These are phyloP conservation scores for Cossypha polioptera DNA, from an alignment of 2,797 vertebrate species.

Conservation along the genomic window DNA sequence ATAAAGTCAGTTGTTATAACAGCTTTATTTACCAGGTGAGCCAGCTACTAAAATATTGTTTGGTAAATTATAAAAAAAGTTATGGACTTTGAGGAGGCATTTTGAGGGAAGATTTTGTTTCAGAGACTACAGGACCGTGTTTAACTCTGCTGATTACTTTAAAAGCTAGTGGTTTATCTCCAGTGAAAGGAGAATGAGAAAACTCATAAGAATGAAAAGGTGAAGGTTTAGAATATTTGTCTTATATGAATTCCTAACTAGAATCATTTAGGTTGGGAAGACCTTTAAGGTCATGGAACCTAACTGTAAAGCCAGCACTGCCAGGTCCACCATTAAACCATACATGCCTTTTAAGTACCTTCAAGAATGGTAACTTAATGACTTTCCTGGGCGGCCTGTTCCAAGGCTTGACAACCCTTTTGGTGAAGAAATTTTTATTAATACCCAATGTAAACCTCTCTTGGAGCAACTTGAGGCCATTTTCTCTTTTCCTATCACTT, in stretches of 20 bases:
- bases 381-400: not conserved
- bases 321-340: not conserved
- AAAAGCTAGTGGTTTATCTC: not conserved
- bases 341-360: too few relatives aligned
- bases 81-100: not conserved
- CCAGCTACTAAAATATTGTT: not conserved
- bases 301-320: not conserved
- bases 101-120: not conserved
- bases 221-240: not conserved
- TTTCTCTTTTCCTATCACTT: not conserved
- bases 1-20: not conserved
- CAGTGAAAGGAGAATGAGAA: not conserved
- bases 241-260: not conserved
- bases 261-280: not conserved
- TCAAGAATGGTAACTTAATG: not conserved
- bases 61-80: not conserved
- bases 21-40: not conserved
- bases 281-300: not conserved
- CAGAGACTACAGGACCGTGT: not conserved
- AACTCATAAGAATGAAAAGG: not conserved
- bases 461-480: accelerated
- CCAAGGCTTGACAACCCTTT: not conserved
- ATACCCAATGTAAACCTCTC: not conserved
- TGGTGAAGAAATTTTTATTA: not conserved
- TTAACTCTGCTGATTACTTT: not conserved